Percentiles rank a stretch among this genome's conserved stretches.
These are phyloP conservation scores for Nomada goodeniana DNA, from an alignment of 2,888 invertebrate species.

Conservation along the genomic window DNA sequence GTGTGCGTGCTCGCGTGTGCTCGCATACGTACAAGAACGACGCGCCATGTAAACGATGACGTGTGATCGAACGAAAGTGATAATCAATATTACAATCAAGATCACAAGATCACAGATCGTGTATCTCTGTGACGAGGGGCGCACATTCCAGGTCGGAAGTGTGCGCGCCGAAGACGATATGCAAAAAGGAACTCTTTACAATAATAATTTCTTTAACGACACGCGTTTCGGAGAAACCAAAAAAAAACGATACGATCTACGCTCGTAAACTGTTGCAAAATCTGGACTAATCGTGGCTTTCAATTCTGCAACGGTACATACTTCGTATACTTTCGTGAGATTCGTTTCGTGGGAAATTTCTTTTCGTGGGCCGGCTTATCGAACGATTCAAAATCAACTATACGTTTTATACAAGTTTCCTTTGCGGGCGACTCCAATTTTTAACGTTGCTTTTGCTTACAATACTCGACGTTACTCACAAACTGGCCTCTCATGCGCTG, in stretches of 20 bases:
- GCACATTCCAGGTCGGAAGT: slow-evolving; percentile 31
- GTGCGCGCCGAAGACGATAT: slow-evolving; percentile 68
- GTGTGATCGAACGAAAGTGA: slow-evolving; percentile 66
- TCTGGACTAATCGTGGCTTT: slow-evolving; percentile 68
- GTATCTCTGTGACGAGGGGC: slow-evolving; percentile 56
- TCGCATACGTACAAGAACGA: slow-evolving; percentile 65
- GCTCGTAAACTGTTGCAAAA: slow-evolving; percentile 66
- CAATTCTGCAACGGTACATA: slow-evolving; percentile 65
- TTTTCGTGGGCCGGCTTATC: slow-evolving; percentile 76
- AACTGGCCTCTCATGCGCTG: neutral
- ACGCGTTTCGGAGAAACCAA: slow-evolving; percentile 37
- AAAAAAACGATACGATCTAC: slow-evolving; percentile 65
- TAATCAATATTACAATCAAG: slow-evolving; percentile 70
- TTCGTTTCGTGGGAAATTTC: slow-evolving; percentile 73
- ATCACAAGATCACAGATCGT: slow-evolving; percentile 71
- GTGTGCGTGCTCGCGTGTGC: slow-evolving; percentile 36
- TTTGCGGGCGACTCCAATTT: slow-evolving; percentile 62
- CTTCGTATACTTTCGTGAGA: slow-evolving; percentile 82
- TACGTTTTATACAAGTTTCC: slow-evolving; percentile 65
- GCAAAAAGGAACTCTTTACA: slow-evolving; percentile 75
- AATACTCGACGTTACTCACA: neutral
- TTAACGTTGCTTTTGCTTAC: slow-evolving; percentile 48
- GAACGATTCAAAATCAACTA: slow-evolving; percentile 77
- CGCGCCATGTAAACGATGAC: slow-evolving; percentile 67
- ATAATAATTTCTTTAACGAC: slow-evolving; percentile 64